phyloP scores from a whole-genome alignment of 2,888 invertebrate species.

The Oligia strigilis region DNA sequence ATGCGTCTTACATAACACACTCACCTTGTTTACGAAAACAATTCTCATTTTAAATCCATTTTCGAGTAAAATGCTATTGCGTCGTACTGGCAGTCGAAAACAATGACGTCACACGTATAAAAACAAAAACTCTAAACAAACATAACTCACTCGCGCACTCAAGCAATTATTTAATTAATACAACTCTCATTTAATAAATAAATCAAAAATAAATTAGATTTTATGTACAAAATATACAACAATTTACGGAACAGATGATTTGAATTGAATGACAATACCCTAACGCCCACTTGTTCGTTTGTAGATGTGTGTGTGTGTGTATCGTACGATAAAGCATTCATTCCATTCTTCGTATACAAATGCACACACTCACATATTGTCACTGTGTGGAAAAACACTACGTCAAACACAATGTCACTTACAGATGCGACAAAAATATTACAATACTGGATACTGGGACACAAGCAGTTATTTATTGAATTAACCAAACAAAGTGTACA shows the following conservation, averaged over 20 bases:
- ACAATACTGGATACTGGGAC: neutral
- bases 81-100: slow-evolving; percentile 91
- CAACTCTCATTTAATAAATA: slow-evolving; percentile 79
- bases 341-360: slow-evolving; percentile 38
- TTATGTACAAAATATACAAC: slow-evolving; percentile 87
- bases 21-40: slow-evolving; percentile 84
- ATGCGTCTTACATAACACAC: slow-evolving; percentile 71
- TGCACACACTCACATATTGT: slow-evolving; percentile 49
- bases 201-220: slow-evolving; percentile 81
- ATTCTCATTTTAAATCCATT: slow-evolving; percentile 89
- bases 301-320: slow-evolving; percentile 71
- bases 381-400: slow-evolving; percentile 63
- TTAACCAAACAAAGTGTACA: neutral
- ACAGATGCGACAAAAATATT: slow-evolving; percentile 41
- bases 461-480: neutral
- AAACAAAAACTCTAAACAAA: slow-evolving; percentile 79
- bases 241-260: slow-evolving; percentile 88
- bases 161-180: slow-evolving; percentile 71
- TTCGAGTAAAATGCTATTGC: slow-evolving; percentile 90
- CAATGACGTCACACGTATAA: slow-evolving; percentile 91
- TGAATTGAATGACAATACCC: slow-evolving; percentile 82
- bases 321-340: slow-evolving; percentile 46
- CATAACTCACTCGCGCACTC: slow-evolving; percentile 78
- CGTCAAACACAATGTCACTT: slow-evolving; percentile 27
- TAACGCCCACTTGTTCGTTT: slow-evolving; percentile 73